Base-by-base conservation (phyloP, 2,888 invertebrate genomes). In the Pocota personata region DNA sequence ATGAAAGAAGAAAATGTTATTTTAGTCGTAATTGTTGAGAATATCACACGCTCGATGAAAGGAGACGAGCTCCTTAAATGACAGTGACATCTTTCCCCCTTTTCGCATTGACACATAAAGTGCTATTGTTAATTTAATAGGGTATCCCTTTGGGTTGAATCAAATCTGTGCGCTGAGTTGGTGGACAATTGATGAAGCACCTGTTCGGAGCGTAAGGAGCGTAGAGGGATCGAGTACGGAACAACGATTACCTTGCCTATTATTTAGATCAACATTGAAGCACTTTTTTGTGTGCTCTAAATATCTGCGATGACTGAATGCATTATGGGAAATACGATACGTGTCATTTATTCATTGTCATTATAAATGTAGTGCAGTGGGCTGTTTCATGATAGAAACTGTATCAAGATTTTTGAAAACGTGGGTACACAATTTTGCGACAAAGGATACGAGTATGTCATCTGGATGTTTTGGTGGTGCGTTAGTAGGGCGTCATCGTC, bases 41-140 rank as follows among this genome's bases (percentile, higher is more conserved):
- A 60, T 73, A 67, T 86, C 82, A 82, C 86, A 86, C 86, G 86
- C 46, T 84, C 75, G 84, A 66, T 80, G 84, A 80, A 84, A 80
- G 50, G 76, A 37, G 60, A 75, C 19, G 58, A 50, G 69, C 78
- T 83, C 64, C 82, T 78, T 79, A 50, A 55, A 37, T 84, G 76
- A 82, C 86, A 86, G 76, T 86, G 82, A 72, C 82, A 82, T 76
- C 72, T 5, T 80, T 84, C 32, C 66, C 80, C 82, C 67, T 71
- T 43, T 40, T 64, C 66, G 21, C 52, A 55, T 69, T 86, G 80
- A 82, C 72, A 77, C 80, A 86, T 73, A 60, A 82, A 82, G 72
- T 76, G 82, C 76, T 62, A 77, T 86, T 82, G 86, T 86, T 32
- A 30, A 8, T n/a, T 50, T 60, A 60, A 67, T 40, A 50, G 72